Base-by-base conservation (phyloP, 2,797 vertebrate species). In the Carapus acus region DNA sequence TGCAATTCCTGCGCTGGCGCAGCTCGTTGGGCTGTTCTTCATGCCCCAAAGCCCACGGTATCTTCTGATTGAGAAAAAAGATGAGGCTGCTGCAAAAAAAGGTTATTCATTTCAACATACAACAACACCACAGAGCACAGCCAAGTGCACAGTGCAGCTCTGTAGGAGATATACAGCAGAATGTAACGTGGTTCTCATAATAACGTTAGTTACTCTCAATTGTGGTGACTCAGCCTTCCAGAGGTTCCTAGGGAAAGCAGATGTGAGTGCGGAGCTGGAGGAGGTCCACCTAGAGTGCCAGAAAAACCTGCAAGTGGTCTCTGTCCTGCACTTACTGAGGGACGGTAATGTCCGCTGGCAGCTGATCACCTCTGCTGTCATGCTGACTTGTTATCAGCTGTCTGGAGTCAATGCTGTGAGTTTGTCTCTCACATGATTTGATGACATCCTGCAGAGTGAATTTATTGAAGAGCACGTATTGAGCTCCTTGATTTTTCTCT, bases 21-120 rank as follows among this genome's bases (percentile, higher is more conserved):
- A 94, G 80, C 76, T 86, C 0, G 36, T 74, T 48, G 76, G 83
- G 44, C 75, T 94, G 43, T 91, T 90, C 36, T 93, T 92, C 47
- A 83, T 94, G 11, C 92, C 90, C 0, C 90, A 94, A 74, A 93
- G 90, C 60, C 91, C 91, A 0, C 85, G 80, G 18, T 92, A 88
- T 73, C 87, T 94, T 40, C 85, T 93, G 14, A 85, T 92, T 22
- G 89, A 92, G 77, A 90, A 89, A 47, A 80, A 86, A 0, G 77
- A 91, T 8, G 79, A 67, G 0, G 79, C 39, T 0, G 73, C 73
- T 45, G 91, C 91, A 18, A 66, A 85, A 64, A 88, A 86, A 90
- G 91, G 91, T 93, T n/a, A n/a, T n/a, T n/a, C n/a, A 18, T 3
- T 15, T 18, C n/a, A n/a, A n/a, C 8, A 39, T 15, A 9, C 16